Evolutionary conservation across 2,113 vertebrate genomes (phyloP).

Genomic region (Macquaria australasica): DNA sequence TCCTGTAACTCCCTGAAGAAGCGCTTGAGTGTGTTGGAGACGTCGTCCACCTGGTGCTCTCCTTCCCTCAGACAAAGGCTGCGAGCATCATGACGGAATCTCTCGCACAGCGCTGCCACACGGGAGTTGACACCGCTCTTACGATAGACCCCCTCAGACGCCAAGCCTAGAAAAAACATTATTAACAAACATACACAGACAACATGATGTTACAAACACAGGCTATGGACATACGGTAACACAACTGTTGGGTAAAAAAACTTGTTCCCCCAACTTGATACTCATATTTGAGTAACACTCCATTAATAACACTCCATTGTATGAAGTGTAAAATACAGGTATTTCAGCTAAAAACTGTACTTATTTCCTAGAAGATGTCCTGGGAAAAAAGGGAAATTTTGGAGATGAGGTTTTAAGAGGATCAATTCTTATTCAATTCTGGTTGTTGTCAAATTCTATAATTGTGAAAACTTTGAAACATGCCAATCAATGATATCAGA

Average conservation of each 20-base stretch:
- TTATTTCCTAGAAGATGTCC: neutral
- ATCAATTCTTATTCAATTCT: neutral
- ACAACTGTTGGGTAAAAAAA: neutral
- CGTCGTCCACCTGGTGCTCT: slow-evolving; percentile 94
- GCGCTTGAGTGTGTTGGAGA: slow-evolving; percentile 93
- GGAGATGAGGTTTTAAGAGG: neutral
- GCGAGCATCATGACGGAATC: slow-evolving; percentile 89
- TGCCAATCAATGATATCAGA: neutral
- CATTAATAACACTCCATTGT: too few species aligned
- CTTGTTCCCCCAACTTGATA: neutral
- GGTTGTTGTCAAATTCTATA: neutral
- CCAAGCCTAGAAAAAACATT: slow-evolving; percentile 85
- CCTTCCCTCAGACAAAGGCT: slow-evolving; percentile 89
- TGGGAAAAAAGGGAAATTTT: neutral
- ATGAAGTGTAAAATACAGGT: neutral
- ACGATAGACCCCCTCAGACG: slow-evolving; percentile 95
- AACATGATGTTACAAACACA: neutral
- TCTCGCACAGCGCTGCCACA: slow-evolving; percentile 88
- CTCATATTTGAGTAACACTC: too few species aligned
- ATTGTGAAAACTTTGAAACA: neutral
- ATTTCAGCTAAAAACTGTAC: neutral
- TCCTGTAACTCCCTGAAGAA: slow-evolving; percentile 93
- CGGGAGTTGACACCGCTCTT: slow-evolving; percentile 96
- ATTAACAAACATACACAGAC: neutral
- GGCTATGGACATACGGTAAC: neutral